Conservation (phyloP, 2,113 vertebrate species). For the Okapia johnstoni region DNA sequence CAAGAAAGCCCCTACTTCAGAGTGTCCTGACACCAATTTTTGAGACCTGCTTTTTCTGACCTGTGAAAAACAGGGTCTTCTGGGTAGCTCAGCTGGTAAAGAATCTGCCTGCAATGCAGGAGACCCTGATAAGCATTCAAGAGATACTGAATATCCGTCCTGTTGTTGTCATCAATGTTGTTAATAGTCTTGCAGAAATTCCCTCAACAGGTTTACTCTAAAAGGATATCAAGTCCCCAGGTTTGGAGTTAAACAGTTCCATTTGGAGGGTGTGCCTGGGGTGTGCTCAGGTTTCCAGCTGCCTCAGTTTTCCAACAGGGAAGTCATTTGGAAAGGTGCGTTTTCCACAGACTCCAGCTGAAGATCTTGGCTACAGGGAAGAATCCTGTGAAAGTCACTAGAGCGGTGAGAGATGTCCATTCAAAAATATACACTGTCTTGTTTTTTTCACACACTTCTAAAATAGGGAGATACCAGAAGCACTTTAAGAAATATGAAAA, state of each 20-base stretch:
- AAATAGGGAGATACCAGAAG: background rate
- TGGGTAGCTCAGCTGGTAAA: background rate
- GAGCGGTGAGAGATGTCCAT: background rate
- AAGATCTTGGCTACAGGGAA: background rate
- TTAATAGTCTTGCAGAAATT: background rate
- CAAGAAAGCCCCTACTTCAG: background rate
- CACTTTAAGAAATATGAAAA: background rate
- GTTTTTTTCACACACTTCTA: background rate
- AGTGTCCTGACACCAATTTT: background rate
- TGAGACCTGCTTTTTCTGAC: background rate
- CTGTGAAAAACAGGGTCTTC: background rate
- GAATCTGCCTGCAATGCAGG: background rate
- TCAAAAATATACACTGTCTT: background rate
- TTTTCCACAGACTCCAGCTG: background rate
- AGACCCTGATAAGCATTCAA: background rate
- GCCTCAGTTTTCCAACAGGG: background rate
- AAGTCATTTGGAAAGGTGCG: background rate
- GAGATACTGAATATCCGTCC: background rate
- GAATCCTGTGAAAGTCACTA: background rate
- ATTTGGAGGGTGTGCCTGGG: background rate
- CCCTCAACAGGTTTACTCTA: background rate
- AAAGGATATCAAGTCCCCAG: background rate
- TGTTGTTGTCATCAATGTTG: background rate
- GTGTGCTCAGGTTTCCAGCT: background rate
- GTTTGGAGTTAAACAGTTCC: background rate